Evolutionary conservation across 2,113 vertebrate species (phyloP), one percentile per base, ranked within the genome.

Genomic region (Oxyura jamaicensis): DNA sequence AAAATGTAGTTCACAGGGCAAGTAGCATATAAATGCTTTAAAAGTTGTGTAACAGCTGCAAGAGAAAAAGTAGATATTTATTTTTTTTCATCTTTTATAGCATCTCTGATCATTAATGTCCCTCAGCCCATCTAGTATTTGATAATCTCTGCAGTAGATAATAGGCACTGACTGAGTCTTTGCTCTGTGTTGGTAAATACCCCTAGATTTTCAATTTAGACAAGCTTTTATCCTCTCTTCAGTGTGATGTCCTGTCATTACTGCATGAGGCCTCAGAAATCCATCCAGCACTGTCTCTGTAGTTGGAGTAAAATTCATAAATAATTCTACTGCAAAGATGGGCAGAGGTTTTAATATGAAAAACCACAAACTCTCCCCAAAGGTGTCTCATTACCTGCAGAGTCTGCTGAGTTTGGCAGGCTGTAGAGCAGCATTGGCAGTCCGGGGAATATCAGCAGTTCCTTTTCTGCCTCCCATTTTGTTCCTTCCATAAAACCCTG

Each of bases 401-500:
- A 86, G 80, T 75, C 73, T 58, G n/a, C 36, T 1, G 3, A 71
- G 80, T 46, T 78, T 15, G 4, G 50, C 2, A 4, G 53, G 41
- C 59, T 88, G 35, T 66, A 25, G 26, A 31, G 8, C 67, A 56
- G 28, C 29, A 46, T 50, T 83, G 65, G 52, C 77, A 82, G 17
- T 25, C 68, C 52, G 65, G 33, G 83, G 80, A 53, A 39, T 60
- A 65, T 28, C 15, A 3, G 39, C 39, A 65, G 33, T 86, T 88
- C 26, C 52, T 88, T 71, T 67, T 74, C 60, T 94, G 69, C 62
- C 26, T 95, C 76, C 85, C 25, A 4, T 71, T 91, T 87, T 91
- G 23, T 94, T 88, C 90, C 86, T 93, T 68, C 69, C 60, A 15
- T 77, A 67, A 88, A 94, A 39, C 33, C 46, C 56, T 91, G 63